phyloP scores from a whole-genome alignment of 2,113 vertebrate species.

The Melanerpes aurifrons region DNA sequence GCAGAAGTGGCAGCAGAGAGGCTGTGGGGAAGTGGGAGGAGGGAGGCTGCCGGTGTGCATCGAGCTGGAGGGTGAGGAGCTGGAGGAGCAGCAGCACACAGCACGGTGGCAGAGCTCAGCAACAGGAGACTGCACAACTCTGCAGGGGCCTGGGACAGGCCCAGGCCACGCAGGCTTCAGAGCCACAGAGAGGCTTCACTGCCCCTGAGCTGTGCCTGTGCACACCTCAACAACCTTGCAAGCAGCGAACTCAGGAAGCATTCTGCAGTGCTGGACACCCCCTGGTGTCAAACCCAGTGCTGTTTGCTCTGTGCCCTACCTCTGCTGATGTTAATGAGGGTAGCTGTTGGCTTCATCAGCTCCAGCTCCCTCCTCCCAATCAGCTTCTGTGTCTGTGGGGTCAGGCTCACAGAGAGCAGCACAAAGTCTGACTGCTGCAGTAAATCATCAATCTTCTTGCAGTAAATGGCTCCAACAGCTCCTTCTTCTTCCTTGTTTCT shows the following conservation, averaged over 20 bases:
- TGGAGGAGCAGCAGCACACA: neutral
- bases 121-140: neutral
- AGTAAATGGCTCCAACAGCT: conserved; percentile 78
- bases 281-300: neutral
- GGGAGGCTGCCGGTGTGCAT: neutral
- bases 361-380: conserved; percentile 79
- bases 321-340: conserved; percentile 83
- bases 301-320: conserved; percentile 61
- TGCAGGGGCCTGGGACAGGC: neutral
- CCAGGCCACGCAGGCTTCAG: neutral
- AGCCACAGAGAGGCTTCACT: neutral
- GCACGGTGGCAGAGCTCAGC: neutral
- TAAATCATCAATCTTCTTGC: conserved; percentile 77
- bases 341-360: conserved; percentile 80
- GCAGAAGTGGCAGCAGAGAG: neutral
- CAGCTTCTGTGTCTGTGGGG: conserved; percentile 71
- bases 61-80: neutral
- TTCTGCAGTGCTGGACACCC: neutral
- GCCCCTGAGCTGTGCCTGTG: neutral
- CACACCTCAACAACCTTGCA: neutral
- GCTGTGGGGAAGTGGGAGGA: neutral
- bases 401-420: conserved; percentile 74
- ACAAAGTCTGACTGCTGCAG: conserved; percentile 82
- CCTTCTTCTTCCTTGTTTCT: conserved; percentile 79
- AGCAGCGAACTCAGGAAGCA: neutral